phyloP scores from a whole-genome alignment of 2,113 vertebrate species.

The Polypterus senegalus region DNA sequence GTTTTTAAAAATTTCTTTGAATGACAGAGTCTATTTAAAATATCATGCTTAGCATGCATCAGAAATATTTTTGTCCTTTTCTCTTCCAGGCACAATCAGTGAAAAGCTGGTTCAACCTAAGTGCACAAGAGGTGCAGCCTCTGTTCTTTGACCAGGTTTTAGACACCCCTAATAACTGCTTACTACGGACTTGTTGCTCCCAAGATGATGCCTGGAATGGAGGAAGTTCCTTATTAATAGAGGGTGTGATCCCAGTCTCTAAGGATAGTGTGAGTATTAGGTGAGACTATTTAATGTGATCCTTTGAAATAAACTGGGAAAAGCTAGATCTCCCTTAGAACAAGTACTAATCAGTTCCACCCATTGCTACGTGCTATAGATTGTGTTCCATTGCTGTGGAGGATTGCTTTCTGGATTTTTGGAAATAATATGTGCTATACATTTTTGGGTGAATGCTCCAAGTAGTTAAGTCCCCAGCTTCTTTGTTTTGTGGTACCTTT shows the following conservation, averaged over 20 bases:
- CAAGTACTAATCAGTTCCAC: too few species aligned
- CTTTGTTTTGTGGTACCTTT: too few species aligned
- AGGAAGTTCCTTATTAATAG: conserved; percentile 69
- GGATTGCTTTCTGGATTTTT: not conserved
- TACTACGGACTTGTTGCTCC: conserved; percentile 55
- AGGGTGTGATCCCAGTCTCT: conserved; percentile 48
- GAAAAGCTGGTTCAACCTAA: conserved; percentile 70
- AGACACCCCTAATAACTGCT: conserved; percentile 26
- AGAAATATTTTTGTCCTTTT: not conserved
- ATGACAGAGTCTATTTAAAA: not conserved
- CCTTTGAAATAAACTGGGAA: accelerated
- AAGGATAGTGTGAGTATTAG: conserved; percentile 37
- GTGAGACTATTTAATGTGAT: conserved; percentile 38
- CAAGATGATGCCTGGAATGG: conserved; percentile 70
- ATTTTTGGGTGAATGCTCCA: not conserved
- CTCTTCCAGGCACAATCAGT: conserved; percentile 46
- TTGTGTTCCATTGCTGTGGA: not conserved
- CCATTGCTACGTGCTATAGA: not conserved
- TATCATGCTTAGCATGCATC: not conserved
- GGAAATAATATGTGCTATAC: not conserved
- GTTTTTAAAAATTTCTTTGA: not conserved
- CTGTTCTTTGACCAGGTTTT: conserved; percentile 35
- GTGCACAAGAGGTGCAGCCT: conserved; percentile 74
- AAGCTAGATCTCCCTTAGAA: not conserved
- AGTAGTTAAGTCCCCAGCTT: not conserved